phyloP scores from a whole-genome alignment of 2,113 vertebrate species.

The Nannospalax galili region DNA sequence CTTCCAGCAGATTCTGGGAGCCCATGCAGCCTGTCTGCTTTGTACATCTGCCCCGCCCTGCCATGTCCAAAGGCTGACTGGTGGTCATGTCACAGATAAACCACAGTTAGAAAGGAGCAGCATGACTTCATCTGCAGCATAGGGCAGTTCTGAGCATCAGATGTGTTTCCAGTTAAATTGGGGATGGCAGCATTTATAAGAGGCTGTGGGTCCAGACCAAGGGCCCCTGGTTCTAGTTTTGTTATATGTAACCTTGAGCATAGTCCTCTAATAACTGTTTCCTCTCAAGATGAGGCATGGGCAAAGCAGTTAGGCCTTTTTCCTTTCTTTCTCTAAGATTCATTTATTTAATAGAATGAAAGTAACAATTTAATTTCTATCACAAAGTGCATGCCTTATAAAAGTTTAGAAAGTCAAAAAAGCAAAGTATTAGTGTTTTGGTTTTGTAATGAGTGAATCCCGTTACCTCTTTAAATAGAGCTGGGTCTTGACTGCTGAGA shows the following conservation, averaged over 20 bases:
- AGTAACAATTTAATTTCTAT: not conserved
- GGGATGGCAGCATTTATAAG: not conserved
- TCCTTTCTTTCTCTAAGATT: not conserved
- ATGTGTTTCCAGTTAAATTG: not conserved
- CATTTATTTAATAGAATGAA: not conserved
- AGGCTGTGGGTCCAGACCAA: not conserved
- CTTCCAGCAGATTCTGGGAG: not conserved
- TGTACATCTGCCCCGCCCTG: not conserved
- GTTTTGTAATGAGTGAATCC: not conserved
- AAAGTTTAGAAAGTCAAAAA: not conserved
- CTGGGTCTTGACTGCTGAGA: not conserved
- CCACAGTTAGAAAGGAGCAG: not conserved
- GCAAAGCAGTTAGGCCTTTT: not conserved
- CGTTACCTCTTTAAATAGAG: constrained; percentile 60
- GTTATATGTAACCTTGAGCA: not conserved
- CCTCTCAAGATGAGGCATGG: not conserved
- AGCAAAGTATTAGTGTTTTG: not conserved
- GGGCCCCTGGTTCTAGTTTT: not conserved
- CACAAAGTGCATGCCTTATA: not conserved
- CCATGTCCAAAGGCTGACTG: not conserved
- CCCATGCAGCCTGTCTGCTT: not conserved
- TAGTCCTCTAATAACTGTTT: not conserved
- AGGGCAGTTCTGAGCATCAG: not conserved
- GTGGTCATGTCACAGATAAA: not conserved
- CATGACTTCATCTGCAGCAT: not conserved